These are phyloP conservation scores for Bos taurus DNA, from an alignment of 2,113 vertebrate genomes.

Conservation along the genomic window ARS-UCD2.0 NC_037342.1:81846501-81847000, in stretches of 20 bases:
- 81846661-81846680: background rate
- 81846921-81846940: background rate
- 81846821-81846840: rapidly evolving
- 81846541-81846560: background rate
- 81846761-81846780: background rate
- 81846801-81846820: background rate
- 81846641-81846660: background rate
- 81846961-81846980: background rate
- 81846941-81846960: background rate
- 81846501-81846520: background rate
- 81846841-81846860: background rate
- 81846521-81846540: background rate
- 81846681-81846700: background rate
- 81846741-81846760: background rate
- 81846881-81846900: too few relatives aligned
- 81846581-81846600: background rate
- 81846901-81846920: background rate
- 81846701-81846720: background rate
- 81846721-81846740: background rate
- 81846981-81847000: background rate
- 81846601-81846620: background rate
- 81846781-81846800: background rate
- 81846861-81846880: background rate
- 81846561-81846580: background rate
- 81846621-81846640: background rate